Evolutionary conservation across 2,113 vertebrate genomes (phyloP).

Genomic region (Sula dactylatra): DNA sequence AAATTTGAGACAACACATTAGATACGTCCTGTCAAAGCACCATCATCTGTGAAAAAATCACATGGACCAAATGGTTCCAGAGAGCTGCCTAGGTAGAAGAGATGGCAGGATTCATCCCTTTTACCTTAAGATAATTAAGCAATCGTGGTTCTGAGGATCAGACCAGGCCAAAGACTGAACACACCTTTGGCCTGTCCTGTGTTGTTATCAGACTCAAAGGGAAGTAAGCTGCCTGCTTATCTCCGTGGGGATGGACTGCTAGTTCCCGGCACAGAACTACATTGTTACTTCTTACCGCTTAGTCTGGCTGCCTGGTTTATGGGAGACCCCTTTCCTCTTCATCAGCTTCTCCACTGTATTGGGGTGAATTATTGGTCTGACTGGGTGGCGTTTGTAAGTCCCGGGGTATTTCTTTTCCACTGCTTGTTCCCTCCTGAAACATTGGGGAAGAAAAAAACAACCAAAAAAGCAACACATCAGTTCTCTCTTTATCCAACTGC

Average conservation of each 20-base stretch:
- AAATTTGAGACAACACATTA: neutral
- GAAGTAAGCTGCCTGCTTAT: neutral
- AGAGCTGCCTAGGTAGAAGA: neutral
- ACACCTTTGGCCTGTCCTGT: neutral
- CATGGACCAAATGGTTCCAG: neutral
- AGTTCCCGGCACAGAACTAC: neutral
- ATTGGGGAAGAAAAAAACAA: neutral
- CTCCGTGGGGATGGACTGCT: neutral
- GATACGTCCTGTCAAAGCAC: neutral
- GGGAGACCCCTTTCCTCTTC: slow-evolving; percentile 88
- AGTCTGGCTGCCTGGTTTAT: slow-evolving; percentile 86
- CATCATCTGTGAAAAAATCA: neutral
- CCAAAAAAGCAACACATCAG: neutral
- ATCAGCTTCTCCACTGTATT: slow-evolving; percentile 96
- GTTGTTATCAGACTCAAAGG: neutral
- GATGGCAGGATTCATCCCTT: neutral
- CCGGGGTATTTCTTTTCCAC: slow-evolving; percentile 98
- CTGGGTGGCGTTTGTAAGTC: slow-evolving; percentile 91
- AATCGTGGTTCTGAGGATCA: neutral
- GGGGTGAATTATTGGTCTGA: slow-evolving; percentile 91
- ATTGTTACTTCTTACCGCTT: slow-evolving; percentile 79
- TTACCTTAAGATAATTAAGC: neutral
- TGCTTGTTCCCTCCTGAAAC: slow-evolving; percentile 89
- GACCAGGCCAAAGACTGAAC: neutral
- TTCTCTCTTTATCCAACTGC: neutral